phyloP scores from a whole-genome alignment of 2,888 invertebrate genomes.

The Campoletis raptor region DNA sequence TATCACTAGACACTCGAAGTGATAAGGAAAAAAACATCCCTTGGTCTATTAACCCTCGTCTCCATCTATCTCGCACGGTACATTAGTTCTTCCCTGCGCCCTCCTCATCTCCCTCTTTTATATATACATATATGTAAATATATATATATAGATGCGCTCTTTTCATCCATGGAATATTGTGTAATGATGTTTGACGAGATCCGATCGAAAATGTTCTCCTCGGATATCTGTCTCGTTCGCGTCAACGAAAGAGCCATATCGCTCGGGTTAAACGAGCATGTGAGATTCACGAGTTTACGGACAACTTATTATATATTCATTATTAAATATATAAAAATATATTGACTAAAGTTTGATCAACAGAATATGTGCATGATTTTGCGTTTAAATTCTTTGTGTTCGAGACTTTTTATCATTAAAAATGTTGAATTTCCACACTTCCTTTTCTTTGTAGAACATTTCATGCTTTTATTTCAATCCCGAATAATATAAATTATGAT shows the following conservation, averaged over 20 bases:
- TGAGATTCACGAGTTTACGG: slow-evolving; percentile 27
- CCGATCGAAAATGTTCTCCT: slow-evolving; percentile 73
- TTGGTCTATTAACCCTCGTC: slow-evolving; percentile 77
- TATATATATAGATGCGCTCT: slow-evolving; percentile 61
- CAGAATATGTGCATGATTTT: neutral
- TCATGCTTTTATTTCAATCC: neutral
- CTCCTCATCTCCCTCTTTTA: slow-evolving; percentile 70
- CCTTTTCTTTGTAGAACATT: neutral
- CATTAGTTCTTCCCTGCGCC: slow-evolving; percentile 79
- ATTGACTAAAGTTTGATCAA: neutral
- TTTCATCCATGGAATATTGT: slow-evolving; percentile 78
- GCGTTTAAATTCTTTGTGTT: neutral
- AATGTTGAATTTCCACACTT: neutral
- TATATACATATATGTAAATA: no score
- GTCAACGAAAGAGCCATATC: slow-evolving; percentile 45
- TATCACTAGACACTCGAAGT: slow-evolving; percentile 41
- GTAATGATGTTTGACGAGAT: slow-evolving; percentile 80
- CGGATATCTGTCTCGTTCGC: slow-evolving; percentile 37
- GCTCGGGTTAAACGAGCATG: slow-evolving; percentile 60
- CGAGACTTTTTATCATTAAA: neutral
- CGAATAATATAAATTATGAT: neutral
- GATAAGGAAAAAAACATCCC: slow-evolving; percentile 78
- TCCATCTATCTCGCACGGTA: slow-evolving; percentile 83
- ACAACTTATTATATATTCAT: neutral
- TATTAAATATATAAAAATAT: neutral